Evolutionary conservation across 2,113 vertebrate species (phyloP).

Genomic region (Cercocebus atys): DNA sequence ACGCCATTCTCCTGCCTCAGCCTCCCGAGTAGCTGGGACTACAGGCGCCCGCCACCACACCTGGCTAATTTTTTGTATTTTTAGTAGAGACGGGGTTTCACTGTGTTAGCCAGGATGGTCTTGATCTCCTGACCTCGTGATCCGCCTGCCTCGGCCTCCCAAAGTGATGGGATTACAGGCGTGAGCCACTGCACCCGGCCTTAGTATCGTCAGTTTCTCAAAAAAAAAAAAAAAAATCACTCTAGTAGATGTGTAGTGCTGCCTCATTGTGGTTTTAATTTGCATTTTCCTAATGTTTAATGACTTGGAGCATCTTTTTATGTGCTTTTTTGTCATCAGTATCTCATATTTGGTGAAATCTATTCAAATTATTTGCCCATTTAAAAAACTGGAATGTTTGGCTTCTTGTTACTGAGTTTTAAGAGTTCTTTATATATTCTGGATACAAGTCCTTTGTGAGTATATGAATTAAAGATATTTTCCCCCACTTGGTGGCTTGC

Average conservation of each 20-base stretch:
- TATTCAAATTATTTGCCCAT: neutral
- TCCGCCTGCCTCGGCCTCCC: no score
- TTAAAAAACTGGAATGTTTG: neutral
- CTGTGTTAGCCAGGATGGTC: no score
- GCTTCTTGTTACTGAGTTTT: neutral
- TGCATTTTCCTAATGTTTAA: neutral
- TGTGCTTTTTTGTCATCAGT: neutral
- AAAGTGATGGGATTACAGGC: no score
- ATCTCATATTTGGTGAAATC: neutral
- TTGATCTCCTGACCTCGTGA: no score
- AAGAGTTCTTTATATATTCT: neutral
- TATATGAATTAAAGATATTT: slow-evolving; percentile 22
- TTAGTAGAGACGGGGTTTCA: no score
- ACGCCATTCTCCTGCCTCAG: no score
- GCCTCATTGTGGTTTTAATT: neutral
- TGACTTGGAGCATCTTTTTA: neutral
- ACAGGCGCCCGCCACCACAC: rapidly evolving
- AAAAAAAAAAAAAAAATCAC: neutral
- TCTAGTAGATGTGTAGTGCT: neutral
- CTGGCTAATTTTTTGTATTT: no score
- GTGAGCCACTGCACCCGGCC: no score
- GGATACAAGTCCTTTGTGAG: neutral
- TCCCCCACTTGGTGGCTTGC: neutral
- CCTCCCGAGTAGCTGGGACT: no score
- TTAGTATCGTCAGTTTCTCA: neutral